A percentile compares a stretch with the other conserved stretches of the same genome.
phyloP scores from a whole-genome alignment of 23 tunicate species.

The Botrylloides violaceus region DNA sequence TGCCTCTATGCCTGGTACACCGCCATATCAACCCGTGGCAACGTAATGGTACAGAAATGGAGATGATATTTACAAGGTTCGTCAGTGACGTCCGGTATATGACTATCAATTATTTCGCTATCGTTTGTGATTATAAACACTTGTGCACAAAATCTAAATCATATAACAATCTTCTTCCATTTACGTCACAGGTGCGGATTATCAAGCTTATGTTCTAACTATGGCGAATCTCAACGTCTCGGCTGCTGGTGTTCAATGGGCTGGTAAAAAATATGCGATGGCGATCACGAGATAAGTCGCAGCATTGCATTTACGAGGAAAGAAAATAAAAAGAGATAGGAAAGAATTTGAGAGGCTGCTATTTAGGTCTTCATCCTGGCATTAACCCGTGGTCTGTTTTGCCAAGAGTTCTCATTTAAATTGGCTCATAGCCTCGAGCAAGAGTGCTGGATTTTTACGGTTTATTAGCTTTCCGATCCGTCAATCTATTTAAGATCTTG shows the following conservation, averaged over 20 bases:
- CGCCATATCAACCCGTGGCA: too few relatives aligned
- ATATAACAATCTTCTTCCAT: neutral
- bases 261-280: neutral
- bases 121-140: neutral
- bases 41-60: neutral
- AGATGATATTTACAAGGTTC: neutral
- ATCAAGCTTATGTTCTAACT: neutral
- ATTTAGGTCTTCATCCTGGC: neutral
- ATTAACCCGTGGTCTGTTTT: neutral
- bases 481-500: neutral
- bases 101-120: too few relatives aligned
- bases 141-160: neutral
- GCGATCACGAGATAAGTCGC: neutral
- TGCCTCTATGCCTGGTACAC: too few relatives aligned
- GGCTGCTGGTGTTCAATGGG: neutral
- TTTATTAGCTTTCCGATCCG: neutral
- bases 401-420: neutral
- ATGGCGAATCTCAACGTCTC: neutral
- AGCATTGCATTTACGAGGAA: neutral
- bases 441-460: neutral
- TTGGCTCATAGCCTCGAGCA: neutral
- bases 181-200: slow-evolving; percentile 1
- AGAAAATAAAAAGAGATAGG: neutral
- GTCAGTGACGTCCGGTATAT: neutral
- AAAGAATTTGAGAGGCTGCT: neutral